phyloP scores from a whole-genome alignment of 2,113 vertebrate genomes.

The Octodon degus region DNA sequence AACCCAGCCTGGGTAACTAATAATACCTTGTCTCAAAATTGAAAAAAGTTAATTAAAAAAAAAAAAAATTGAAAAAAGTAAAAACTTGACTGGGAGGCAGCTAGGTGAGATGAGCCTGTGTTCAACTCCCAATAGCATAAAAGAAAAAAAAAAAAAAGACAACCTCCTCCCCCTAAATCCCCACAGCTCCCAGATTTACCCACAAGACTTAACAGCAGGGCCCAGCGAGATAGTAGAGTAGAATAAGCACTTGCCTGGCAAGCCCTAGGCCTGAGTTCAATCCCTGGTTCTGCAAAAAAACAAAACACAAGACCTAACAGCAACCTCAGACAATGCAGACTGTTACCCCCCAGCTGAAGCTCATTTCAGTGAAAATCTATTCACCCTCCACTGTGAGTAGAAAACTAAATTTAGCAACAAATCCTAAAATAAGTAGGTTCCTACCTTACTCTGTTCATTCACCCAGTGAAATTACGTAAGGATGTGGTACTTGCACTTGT shows the following conservation, averaged over 20 bases:
- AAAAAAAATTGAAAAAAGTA: not conserved
- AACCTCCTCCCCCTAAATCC: too few species aligned
- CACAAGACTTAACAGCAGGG: not conserved
- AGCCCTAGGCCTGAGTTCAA: too few species aligned
- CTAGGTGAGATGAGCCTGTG: not conserved
- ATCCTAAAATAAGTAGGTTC: not conserved
- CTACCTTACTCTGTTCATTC: not conserved
- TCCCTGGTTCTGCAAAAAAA: too few species aligned
- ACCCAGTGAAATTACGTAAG: not conserved
- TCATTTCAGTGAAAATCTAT: not conserved
- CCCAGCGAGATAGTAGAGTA: too few species aligned
- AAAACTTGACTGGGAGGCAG: not conserved
- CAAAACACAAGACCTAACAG: not conserved
- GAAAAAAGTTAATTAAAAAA: not conserved
- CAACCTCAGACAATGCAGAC: not conserved
- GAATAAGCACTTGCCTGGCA: too few species aligned
- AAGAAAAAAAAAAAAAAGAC: not conserved
- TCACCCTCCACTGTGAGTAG: not conserved
- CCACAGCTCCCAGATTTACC: not conserved
- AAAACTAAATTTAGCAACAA: constrained; percentile 4
- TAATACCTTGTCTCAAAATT: not conserved
- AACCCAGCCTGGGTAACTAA: not conserved
- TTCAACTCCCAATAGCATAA: not conserved
- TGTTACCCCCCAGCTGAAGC: not conserved
- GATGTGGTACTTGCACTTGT: not conserved